Base-by-base conservation (phyloP, 1,140 invertebrate genomes). In the Drosophila varians region DNA sequence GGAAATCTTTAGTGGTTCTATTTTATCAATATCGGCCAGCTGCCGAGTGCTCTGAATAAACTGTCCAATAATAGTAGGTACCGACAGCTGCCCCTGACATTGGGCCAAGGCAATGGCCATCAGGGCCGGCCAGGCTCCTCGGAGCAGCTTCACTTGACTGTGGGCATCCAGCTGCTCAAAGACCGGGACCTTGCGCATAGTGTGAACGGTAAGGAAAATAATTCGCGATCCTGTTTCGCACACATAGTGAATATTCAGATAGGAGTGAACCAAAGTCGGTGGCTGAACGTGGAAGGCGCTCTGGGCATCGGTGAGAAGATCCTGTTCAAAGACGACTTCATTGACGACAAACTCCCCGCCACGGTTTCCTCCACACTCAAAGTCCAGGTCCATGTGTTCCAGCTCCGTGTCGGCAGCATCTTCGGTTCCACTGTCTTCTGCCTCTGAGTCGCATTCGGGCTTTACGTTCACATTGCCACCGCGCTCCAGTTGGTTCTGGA, bases 61-160 rank as follows among this genome's bases (percentile, higher is more conserved):
- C 46, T 96, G 96, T 28, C 94, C 94, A 40, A 98, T 92, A 77
- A 98, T 97, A 57, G 95, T 96, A 25, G 95, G 92, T 43, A 98
- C 92, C 28, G 96, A 96, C 84, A 98, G 92, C 43, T 94, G 94
- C 21, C 96, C 93, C 21, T 86, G 82, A 91, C 96, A 98, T 91
- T 99, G 97, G 1, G 97, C 95, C 55, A 99, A 92, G 5, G 98
- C 98, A 12, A 99, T 92, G 2, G 96, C 95, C 92, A 99, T 98
- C 53, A 99, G 90, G 89, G 99, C 97, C 86, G 96, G 94, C 98
- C 98, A 99, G 78, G 95, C 96, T 62, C 95, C 95, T 82, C 96
- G 95, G 28, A 99, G 92, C 34, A 99, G 91, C 4, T 94, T 93
- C 57, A 96, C 95, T 92, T 99, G 97, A 46, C 95, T 93, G 56